Evolutionary conservation across 92 coral and sea anemone species (phyloP).

Genomic region (Bergia puertoricense): DNA sequence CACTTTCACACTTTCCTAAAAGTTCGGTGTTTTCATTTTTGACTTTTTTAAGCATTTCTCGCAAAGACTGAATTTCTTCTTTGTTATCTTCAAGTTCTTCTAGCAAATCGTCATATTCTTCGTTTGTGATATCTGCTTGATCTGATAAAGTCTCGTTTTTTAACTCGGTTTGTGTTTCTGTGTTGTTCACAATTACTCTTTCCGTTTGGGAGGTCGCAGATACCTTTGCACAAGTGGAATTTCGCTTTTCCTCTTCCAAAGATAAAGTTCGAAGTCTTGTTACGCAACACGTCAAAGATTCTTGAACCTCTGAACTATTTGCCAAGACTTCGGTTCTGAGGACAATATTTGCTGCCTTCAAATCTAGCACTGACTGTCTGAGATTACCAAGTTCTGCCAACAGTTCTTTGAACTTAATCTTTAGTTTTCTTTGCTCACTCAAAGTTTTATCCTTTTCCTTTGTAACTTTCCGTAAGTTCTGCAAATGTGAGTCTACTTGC

Average conservation of each 20-base stretch:
- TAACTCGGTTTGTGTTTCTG: slow-evolving; percentile 42
- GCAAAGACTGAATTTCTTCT: slow-evolving; percentile 44
- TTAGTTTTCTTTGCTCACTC: slow-evolving; percentile 43
- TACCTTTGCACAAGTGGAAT: not conserved
- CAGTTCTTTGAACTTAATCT: slow-evolving; percentile 49
- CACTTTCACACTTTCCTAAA: slow-evolving; percentile 18
- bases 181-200: not conserved
- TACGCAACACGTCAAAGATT: slow-evolving; percentile 59
- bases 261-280: slow-evolving; percentile 59
- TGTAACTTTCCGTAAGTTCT: slow-evolving; percentile 57
- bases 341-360: slow-evolving; percentile 55
- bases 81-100: slow-evolving; percentile 71
- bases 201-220: slow-evolving; percentile 18
- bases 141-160: slow-evolving; percentile 14
- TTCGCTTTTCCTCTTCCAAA: slow-evolving; percentile 23
- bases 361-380: slow-evolving; percentile 56
- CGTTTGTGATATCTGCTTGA: slow-evolving; percentile 52
- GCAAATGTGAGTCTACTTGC: slow-evolving; percentile 52
- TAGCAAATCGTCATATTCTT: slow-evolving; percentile 49
- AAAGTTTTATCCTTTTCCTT: slow-evolving; percentile 53
- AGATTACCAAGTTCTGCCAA: slow-evolving; percentile 59
- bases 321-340: slow-evolving; percentile 62
- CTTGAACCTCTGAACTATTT: slow-evolving; percentile 54
- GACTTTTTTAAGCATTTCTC: slow-evolving; percentile 26
- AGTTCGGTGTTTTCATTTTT: slow-evolving; percentile 39